These are phyloP conservation scores for Metalampra italica DNA, from an alignment of 2,888 invertebrate species.

Conservation along the genomic window DNA sequence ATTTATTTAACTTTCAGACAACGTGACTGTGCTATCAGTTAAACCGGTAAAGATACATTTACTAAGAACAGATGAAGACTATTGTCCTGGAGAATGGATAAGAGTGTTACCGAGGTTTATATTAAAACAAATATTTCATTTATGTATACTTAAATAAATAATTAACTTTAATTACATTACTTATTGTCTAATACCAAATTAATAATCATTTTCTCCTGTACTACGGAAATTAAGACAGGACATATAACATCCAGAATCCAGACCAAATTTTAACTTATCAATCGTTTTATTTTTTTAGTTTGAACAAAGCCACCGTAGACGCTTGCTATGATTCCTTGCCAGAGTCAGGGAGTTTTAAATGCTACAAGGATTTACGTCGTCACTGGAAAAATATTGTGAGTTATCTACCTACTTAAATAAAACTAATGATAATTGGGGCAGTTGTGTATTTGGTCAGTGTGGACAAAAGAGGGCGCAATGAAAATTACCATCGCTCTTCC, in stretches of 20 bases:
- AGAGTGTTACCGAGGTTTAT: constrained; percentile 62
- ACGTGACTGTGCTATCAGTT: constrained; percentile 35
- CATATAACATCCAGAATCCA: no score
- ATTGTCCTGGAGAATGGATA: constrained; percentile 49
- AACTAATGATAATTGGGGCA: no score
- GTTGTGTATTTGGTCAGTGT: no score
- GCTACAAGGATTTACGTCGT: constrained; percentile 67
- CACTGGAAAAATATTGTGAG: constrained; percentile 77
- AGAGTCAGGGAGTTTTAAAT: constrained; percentile 46
- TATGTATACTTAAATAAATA: no score
- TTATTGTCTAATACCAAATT: no score
- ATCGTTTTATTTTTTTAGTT: constrained; percentile 36
- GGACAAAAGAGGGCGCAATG: no score
- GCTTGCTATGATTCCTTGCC: constrained; percentile 42
- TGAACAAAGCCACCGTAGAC: constrained; percentile 59
- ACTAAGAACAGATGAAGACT: constrained; percentile 36
- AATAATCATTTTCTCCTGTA: no score
- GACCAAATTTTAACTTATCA: no score
- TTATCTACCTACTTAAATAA: constrained; percentile 4
- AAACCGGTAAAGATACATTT: constrained; percentile 57
- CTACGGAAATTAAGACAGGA: no score
- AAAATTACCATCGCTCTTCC: no score
- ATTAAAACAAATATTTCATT: no score
- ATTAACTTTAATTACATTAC: no score
- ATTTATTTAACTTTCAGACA: constrained; percentile 30